A percentile compares a stretch with the other conserved stretches of the same genome.
Evolutionary conservation across 2,113 vertebrate species (phyloP).

Genomic region (Struthio camelus): DNA sequence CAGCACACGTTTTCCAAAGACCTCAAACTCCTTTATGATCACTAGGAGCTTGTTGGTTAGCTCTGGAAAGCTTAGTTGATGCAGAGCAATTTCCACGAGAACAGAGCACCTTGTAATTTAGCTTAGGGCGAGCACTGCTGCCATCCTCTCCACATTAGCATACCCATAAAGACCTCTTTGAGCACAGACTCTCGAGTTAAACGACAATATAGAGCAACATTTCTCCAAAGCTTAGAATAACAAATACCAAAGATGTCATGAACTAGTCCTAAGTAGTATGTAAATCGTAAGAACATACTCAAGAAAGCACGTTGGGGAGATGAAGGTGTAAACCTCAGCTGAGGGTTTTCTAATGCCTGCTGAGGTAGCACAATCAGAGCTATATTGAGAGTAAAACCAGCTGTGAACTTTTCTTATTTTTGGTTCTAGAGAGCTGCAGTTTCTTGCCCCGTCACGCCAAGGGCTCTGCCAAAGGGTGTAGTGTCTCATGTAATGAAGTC

Average conservation of each 20-base stretch:
- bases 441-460: background rate
- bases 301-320: background rate
- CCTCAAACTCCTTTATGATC: accelerated
- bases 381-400: background rate
- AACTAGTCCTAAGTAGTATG: accelerated
- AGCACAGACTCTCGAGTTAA: background rate
- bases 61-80: background rate
- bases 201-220: accelerated
- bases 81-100: background rate
- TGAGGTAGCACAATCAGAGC: background rate
- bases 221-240: background rate
- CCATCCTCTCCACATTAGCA: accelerated
- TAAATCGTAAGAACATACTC: background rate
- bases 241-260: background rate
- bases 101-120: background rate
- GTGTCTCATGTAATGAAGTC: background rate
- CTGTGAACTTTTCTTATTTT: background rate
- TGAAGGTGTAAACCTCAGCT: background rate
- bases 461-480: background rate
- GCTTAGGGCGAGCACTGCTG: background rate
- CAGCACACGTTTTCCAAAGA: accelerated
- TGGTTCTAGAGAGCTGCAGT: background rate
- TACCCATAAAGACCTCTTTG: background rate
- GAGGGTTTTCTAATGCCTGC: background rate
- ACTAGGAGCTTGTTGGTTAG: background rate